Evolutionary conservation across 2,113 vertebrate genomes (phyloP), one percentile per base, ranked within the genome.

Genomic region (Megalops atlanticus): DNA sequence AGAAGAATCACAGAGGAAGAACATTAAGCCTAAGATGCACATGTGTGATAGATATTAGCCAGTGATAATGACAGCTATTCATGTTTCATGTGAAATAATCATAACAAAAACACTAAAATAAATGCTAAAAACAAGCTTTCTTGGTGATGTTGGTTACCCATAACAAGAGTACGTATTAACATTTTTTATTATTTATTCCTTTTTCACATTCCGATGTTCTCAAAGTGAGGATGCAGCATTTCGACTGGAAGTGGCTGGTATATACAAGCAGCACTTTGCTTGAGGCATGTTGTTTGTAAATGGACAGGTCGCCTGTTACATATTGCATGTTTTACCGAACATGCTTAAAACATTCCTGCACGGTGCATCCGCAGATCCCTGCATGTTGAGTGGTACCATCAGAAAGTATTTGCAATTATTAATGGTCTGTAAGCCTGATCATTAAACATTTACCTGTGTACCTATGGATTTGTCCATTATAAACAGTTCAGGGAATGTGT

Each of bases 401-500:
- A 33, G 74, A 38, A 27, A 75, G 31, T 24, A 38, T 24, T 14
- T 82, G 81, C 80, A 83, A 82, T 81, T 81, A 40, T 83, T 86
- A 85, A 90, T 88, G 86, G 84, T 68, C 54, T 31, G 41, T 80
- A 18, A 18, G 31, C 27, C 31, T 78, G 75, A 72, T 85, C 76
- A 87, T 88, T 31, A 87, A 88, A 84, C 74, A 88, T 89, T 91
- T 80, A 91, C 33, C 77, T 81, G 70, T 77, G 76, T 58, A 69
- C 78, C 79, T 86, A 88, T 83, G 78, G 81, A 45, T n/a, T 7
- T 15, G 4, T 0, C 74, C 21, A 36, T 11, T 76, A 90, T 90
- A 10, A 80, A 91, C 86, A 16, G 85, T 91, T 90, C 74, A 91
- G 76, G 40, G 41, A 76, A 7, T 31, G 10, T 31, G 45, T 4